Evolutionary conservation across 2,113 vertebrate genomes (phyloP).

Genomic region (Baryphthengus martii): DNA sequence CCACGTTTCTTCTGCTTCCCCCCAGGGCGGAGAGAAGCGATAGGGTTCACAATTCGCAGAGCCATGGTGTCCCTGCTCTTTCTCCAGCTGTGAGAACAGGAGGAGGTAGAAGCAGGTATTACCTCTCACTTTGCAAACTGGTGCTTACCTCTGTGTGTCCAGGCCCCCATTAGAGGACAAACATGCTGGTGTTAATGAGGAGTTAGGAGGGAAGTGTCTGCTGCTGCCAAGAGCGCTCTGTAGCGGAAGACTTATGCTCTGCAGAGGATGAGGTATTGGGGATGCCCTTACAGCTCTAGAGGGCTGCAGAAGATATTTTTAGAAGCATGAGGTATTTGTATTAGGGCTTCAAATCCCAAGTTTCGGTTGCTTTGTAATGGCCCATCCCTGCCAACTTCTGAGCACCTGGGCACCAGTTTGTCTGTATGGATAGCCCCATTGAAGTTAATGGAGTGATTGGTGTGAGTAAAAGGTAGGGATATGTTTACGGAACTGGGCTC

Average conservation of each 20-base stretch:
- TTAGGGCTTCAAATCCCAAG: background rate
- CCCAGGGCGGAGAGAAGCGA: background rate
- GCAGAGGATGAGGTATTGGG: background rate
- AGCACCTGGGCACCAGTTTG: background rate
- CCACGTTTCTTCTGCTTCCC: background rate
- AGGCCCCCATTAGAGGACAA: background rate
- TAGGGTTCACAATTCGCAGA: background rate
- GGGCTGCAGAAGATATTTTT: background rate
- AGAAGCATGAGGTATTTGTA: background rate
- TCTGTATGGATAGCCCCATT: background rate
- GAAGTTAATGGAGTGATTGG: background rate
- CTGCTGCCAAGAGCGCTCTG: background rate
- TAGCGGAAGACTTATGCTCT: background rate
- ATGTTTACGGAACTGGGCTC: background rate
- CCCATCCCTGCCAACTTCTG: background rate
- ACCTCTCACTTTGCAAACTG: background rate
- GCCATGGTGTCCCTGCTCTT: background rate
- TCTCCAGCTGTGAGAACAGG: background rate
- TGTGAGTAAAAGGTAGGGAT: background rate
- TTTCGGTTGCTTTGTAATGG: background rate
- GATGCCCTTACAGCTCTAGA: background rate
- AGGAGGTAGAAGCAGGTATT: background rate
- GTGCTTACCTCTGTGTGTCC: rapidly evolving
- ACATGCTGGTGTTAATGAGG: background rate
- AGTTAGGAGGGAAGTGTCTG: background rate